phyloP scores from a whole-genome alignment of 92 coral and sea anemone species.

The Actinostola sp. region DNA sequence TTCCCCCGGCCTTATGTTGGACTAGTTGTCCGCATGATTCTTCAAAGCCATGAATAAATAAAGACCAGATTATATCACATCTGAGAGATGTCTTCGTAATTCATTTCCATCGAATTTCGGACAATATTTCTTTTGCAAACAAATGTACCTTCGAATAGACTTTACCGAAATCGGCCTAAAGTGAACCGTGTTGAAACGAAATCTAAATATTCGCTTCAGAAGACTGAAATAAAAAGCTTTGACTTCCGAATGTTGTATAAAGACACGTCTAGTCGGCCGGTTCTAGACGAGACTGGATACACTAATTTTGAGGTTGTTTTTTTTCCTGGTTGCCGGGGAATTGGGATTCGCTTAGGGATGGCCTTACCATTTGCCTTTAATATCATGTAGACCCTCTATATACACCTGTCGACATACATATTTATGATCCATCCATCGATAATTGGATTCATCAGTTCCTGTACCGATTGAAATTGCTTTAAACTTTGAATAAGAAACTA shows the following conservation, averaged over 20 bases:
- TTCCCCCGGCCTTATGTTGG: neutral
- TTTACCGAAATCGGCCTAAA: neutral
- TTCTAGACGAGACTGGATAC: slow-evolving; percentile 1
- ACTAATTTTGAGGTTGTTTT: slow-evolving; percentile 7
- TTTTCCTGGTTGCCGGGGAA: slow-evolving; percentile 33
- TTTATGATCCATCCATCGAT: slow-evolving; percentile 37
- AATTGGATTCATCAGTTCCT: neutral
- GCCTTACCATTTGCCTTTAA: slow-evolving; percentile 21
- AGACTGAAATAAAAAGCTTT: neutral
- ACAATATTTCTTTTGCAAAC: slow-evolving; percentile 9
- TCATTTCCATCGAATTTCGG: slow-evolving; percentile 2
- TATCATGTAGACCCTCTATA: neutral
- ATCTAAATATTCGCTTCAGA: neutral
- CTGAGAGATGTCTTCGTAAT: slow-evolving; percentile 1
- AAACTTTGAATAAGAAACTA: slow-evolving; percentile 16
- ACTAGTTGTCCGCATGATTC: slow-evolving; percentile 6
- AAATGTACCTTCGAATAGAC: neutral
- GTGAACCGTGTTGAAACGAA: neutral
- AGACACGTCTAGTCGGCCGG: neutral
- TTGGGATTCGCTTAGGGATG: slow-evolving; percentile 12
- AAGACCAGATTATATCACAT: neutral
- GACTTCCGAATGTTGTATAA: neutral
- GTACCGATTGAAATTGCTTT: slow-evolving; percentile 40
- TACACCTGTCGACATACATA: slow-evolving; percentile 62
- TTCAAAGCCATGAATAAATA: slow-evolving; percentile 22